phyloP scores from a whole-genome alignment of 2,888 invertebrate species.

The Troglohyphantes excavatus region DNA sequence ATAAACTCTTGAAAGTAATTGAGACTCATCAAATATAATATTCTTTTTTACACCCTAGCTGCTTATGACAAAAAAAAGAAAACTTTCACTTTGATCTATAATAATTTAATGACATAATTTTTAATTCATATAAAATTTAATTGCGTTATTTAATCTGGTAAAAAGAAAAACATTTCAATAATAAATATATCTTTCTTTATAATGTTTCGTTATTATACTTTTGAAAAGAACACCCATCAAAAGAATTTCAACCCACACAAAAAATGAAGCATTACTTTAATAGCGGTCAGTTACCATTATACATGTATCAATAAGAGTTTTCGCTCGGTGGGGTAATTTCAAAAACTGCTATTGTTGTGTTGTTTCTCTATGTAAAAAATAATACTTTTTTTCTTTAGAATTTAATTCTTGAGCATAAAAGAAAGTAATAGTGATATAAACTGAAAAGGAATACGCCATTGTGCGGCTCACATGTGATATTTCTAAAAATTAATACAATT shows the following conservation, averaged over 20 bases:
- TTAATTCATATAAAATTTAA: too few species aligned
- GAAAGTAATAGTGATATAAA: not conserved
- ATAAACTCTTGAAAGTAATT: too few species aligned
- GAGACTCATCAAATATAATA: too few species aligned
- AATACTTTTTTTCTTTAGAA: not conserved
- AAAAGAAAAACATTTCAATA: too few species aligned
- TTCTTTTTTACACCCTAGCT: too few species aligned
- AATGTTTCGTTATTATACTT: not conserved
- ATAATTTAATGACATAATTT: too few species aligned
- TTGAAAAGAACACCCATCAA: slow-evolving; percentile 12
- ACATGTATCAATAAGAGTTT: not conserved
- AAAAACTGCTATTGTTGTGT: not conserved
- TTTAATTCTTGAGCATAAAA: not conserved
- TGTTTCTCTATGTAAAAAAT: not conserved
- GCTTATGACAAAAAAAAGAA: too few species aligned
- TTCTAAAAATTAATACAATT: not conserved
- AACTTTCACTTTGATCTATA: too few species aligned
- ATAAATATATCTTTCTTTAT: not conserved
- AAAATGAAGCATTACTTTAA: slow-evolving; percentile 12
- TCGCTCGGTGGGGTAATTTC: not conserved
- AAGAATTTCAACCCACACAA: not conserved
- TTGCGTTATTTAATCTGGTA: too few species aligned
- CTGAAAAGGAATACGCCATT: not conserved
- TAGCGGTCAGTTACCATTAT: slow-evolving; percentile 9
- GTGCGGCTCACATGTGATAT: not conserved